Evolutionary conservation across 2,888 invertebrate genomes (phyloP), one percentile per base, ranked within the genome.

Genomic region (Stegana nigrithorax): DNA sequence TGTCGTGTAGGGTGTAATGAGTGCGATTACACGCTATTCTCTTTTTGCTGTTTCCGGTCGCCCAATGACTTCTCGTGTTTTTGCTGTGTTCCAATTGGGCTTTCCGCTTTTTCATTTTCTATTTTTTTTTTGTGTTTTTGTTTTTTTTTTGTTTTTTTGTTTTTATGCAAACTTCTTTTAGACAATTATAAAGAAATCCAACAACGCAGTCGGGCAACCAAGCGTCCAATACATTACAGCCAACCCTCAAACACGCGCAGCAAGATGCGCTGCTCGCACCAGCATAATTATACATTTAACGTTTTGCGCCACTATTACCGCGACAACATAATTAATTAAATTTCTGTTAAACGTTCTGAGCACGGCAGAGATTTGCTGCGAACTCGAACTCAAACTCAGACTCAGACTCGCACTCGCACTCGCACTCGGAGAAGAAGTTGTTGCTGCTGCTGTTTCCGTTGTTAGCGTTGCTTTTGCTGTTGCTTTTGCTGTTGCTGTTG

Each of bases 271-370:
- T n/a, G n/a, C n/a, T n/a, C n/a, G n/a, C 68, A 71, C 77, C 77
- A 71, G 75, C 74, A 76, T 77, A 80, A 76, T 78, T 80, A 76
- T 65, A 67, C 66, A 68, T 78, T 76, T 74, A 76, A 67, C 71
- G 59, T 62, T 74, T 68, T 73, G 65, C 64, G 71, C 65, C 71
- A 72, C 74, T 70, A 69, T 80, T 74, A 72, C 65, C 59, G 67
- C 68, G 67, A 72, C 74, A 76, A 67, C 67, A 68, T 71, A 80
- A 80, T 76, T 80, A 80, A 76, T 80, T 80, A 68, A 70, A 66
- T 68, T 67, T 68, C 56, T 67, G 59, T 67, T 67, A 67, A 75
- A 67, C 75, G 68, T 71, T 36, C 62, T 59, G 50, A 59, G 61
- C 64, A 60, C 45, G 51, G n/a, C n/a, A n/a, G n/a, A n/a, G n/a